Percentiles rank a stretch among this genome's conserved stretches.
Conservation (phyloP, 2,888 invertebrate genomes). For the Drosophila fungiperda region DNA sequence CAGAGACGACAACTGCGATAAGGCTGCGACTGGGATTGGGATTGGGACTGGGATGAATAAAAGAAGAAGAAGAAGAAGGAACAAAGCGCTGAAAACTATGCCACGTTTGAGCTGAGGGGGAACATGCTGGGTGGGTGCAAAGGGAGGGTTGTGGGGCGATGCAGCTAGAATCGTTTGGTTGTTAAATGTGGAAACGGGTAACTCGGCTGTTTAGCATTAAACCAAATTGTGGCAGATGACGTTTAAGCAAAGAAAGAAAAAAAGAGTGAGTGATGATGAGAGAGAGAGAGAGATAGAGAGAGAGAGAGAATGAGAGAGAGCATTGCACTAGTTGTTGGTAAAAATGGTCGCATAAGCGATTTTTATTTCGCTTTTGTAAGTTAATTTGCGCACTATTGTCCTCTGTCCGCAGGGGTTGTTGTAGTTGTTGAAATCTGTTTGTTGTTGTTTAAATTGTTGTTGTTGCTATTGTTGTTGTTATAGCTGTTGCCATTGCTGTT, state of each 20-base stretch:
- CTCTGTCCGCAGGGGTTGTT: slow-evolving; percentile 23
- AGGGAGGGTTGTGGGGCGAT: background rate
- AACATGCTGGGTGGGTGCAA: background rate
- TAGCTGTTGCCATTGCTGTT: slow-evolving; percentile 28
- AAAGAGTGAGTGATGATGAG: background rate
- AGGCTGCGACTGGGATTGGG: background rate
- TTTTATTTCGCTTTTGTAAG: slow-evolving; percentile 77
- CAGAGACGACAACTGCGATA: slow-evolving; percentile 42
- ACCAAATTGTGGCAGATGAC: slow-evolving; percentile 69
- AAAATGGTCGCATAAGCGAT: slow-evolving; percentile 71
- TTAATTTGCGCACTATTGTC: slow-evolving; percentile 81
- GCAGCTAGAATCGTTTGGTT: background rate
- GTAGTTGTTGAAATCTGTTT: slow-evolving; percentile 9
- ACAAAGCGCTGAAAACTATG: slow-evolving; percentile 70
- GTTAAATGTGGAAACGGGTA: slow-evolving; percentile 19
- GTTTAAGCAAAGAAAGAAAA: slow-evolving; percentile 29
- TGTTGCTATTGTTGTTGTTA: slow-evolving; percentile 11
- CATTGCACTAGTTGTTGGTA: slow-evolving; percentile 31
- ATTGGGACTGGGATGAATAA: slow-evolving; percentile 16
- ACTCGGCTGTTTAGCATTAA: slow-evolving; percentile 57
- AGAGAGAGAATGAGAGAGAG: background rate
- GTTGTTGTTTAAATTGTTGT: slow-evolving; percentile 16
- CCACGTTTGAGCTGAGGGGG: slow-evolving; percentile 10
- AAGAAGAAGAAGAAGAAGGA: slow-evolving; percentile 44
- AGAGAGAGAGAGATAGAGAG: background rate